Evolutionary conservation across 2,113 vertebrate species (phyloP).

Genomic region (Thalassarche chlororhynchos): DNA sequence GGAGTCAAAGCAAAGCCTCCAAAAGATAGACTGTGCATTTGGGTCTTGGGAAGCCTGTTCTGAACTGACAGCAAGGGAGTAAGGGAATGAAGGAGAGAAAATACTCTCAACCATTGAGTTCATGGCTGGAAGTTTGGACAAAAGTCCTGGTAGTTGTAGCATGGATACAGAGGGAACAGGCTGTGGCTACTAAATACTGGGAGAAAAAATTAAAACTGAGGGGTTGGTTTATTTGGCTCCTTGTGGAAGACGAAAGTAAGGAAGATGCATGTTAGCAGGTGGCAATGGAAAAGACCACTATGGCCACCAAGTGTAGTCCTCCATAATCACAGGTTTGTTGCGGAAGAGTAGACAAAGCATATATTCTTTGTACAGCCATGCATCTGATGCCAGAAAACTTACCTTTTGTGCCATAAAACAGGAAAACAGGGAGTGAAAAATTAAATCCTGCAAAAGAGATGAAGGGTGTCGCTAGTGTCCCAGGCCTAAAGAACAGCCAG

Average conservation of each 20-base stretch:
- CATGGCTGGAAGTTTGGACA: not conserved
- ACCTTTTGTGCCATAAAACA: not conserved
- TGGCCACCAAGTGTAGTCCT: not conserved
- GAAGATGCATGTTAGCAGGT: not conserved
- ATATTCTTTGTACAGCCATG: not conserved
- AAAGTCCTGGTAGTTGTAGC: not conserved
- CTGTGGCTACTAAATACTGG: not conserved
- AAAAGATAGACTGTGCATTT: not conserved
- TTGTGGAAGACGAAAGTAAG: not conserved
- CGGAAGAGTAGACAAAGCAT: not conserved
- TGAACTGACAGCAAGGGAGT: not conserved
- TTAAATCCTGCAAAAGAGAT: not conserved
- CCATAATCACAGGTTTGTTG: not conserved
- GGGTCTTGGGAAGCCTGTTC: not conserved
- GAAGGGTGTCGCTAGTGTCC: not conserved
- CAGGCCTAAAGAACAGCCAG: not conserved
- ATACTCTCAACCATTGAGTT: not conserved
- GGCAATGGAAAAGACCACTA: not conserved
- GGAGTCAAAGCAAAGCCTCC: not conserved
- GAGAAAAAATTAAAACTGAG: not conserved
- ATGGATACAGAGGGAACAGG: not conserved
- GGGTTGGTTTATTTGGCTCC: not conserved
- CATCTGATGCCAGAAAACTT: not conserved
- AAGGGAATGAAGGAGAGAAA: not conserved
- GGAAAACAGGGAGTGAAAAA: not conserved